Conservation (phyloP, 2,888 invertebrate species). For the Cybosia mesomella region DNA sequence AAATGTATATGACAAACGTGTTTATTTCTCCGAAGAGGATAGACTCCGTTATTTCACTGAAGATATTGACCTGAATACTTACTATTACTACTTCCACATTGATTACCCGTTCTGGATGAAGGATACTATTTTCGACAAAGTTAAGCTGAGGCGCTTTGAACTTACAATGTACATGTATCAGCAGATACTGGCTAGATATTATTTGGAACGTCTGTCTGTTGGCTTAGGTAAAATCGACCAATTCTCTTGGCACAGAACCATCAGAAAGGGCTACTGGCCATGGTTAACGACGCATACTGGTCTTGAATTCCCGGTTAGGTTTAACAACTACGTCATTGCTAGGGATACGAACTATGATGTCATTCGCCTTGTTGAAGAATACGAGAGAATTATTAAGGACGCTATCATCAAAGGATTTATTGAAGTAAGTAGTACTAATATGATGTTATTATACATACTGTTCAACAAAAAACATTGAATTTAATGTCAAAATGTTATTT, state of each 20-base stretch:
- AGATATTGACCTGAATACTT: constrained; percentile 88
- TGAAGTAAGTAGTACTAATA: constrained; percentile 64
- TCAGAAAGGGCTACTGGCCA: constrained; percentile 86
- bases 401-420: constrained; percentile 86
- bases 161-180: constrained; percentile 88
- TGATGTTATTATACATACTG: background rate
- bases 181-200: constrained; percentile 89
- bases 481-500: constrained; percentile 21
- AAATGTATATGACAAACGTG: constrained; percentile 88
- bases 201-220: constrained; percentile 84
- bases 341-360: constrained; percentile 65
- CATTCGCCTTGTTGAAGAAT: constrained; percentile 68
- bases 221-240: constrained; percentile 77
- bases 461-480: background rate
- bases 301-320: constrained; percentile 83
- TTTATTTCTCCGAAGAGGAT: constrained; percentile 84
- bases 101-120: constrained; percentile 89
- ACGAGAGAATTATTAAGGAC: constrained; percentile 86
- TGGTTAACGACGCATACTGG: constrained; percentile 86
- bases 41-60: constrained; percentile 89
- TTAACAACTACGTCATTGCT: constrained; percentile 74
- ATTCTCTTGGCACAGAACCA: constrained; percentile 78
- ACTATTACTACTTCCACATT: constrained; percentile 88
- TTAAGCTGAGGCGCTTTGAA: constrained; percentile 80
- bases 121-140: constrained; percentile 72